These are phyloP conservation scores for Leptocoma aspasia DNA, from an alignment of 2,113 vertebrate genomes.

Conservation along the genomic window DNA sequence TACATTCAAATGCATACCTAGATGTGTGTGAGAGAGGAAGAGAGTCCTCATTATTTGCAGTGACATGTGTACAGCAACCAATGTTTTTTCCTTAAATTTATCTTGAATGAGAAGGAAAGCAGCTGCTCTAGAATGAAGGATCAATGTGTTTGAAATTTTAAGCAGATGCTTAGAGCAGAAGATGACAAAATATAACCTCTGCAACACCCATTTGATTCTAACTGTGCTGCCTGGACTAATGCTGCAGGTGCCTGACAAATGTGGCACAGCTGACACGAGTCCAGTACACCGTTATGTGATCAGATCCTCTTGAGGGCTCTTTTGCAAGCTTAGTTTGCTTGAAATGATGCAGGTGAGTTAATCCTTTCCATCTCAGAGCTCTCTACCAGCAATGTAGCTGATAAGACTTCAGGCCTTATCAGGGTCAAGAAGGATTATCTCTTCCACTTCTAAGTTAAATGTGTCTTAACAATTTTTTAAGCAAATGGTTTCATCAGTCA, in stretches of 20 bases:
- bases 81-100: neutral
- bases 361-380: neutral
- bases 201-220: neutral
- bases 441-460: constrained; percentile 5
- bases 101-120: neutral
- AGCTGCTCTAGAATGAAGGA: neutral
- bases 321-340: neutral
- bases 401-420: neutral
- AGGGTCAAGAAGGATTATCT: neutral
- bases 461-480: neutral
- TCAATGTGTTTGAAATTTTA: neutral
- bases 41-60: neutral
- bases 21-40: neutral
- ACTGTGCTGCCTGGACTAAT: neutral
- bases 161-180: neutral
- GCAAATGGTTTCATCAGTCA: neutral
- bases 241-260: neutral
- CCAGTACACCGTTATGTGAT: neutral
- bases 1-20: neutral
- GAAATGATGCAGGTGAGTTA: neutral
- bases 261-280: neutral
- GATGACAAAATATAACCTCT: neutral
- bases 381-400: neutral
- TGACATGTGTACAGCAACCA: neutral
- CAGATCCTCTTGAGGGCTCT: neutral